Percentiles rank a stretch among this genome's conserved stretches.
phyloP scores from a whole-genome alignment of 2,113 vertebrate species.

The Candoia aspera region DNA sequence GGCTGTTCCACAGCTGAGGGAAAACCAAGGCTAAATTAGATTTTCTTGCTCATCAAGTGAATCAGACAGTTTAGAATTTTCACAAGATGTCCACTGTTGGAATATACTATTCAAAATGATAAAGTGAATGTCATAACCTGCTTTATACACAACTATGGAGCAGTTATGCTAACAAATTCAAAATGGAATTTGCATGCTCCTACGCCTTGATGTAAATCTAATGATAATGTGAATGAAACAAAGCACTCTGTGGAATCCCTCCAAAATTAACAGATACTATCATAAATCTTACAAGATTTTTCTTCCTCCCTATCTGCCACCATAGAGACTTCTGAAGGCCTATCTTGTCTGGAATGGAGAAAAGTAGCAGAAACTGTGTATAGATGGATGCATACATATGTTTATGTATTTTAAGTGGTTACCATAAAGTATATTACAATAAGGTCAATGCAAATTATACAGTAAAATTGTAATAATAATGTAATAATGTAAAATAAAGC shows the following conservation, averaged over 20 bases:
- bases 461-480: no score
- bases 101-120: neutral
- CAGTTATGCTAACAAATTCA: neutral
- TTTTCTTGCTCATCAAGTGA: neutral
- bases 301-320: neutral
- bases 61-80: neutral
- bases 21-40: neutral
- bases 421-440: neutral
- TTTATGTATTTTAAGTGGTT: neutral
- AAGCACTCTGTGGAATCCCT: neutral
- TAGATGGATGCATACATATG: neutral
- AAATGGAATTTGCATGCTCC: neutral
- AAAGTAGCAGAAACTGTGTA: neutral
- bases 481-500: no score
- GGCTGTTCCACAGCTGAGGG: slow-evolving; percentile 1
- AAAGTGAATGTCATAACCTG: neutral
- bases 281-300: neutral
- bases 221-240: neutral
- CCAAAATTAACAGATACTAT: neutral
- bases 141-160: neutral
- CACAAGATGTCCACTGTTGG: neutral
- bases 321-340: neutral
- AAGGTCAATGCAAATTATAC: neutral
- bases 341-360: neutral
- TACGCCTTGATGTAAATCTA: neutral